phyloP scores from a whole-genome alignment of 2,888 invertebrate species.

The Eudasyphora cyanicolor region DNA sequence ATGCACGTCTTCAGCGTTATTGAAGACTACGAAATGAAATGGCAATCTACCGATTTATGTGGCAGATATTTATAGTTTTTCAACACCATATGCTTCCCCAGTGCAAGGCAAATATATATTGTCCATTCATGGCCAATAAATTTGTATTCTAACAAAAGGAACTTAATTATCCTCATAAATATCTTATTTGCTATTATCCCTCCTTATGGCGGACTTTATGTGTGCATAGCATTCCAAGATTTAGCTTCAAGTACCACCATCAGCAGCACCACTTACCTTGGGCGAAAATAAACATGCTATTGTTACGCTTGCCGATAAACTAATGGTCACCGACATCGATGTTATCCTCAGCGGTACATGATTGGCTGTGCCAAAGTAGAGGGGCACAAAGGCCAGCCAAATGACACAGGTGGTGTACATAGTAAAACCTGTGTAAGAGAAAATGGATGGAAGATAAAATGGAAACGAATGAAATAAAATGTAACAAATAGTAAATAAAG shows the following conservation, averaged over 20 bases:
- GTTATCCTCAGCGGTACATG: slow-evolving; percentile 95
- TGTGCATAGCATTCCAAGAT: neutral
- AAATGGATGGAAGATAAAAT: slow-evolving; percentile 23
- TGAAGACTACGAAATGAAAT: neutral
- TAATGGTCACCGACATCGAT: slow-evolving; percentile 97
- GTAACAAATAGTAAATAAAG: slow-evolving; percentile 17
- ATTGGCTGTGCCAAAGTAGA: slow-evolving; percentile 97
- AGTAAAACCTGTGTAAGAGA: slow-evolving; percentile 89
- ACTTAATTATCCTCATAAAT: slow-evolving; percentile 15
- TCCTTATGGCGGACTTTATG: neutral
- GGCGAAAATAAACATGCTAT: slow-evolving; percentile 96
- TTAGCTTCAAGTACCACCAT: neutral
- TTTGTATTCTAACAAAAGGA: neutral
- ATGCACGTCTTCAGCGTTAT: neutral
- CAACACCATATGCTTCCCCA: neutral
- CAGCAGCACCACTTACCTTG: slow-evolving; percentile 89
- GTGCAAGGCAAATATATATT: neutral
- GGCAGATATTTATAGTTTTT: slow-evolving; percentile 14
- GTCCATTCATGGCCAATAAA: too few relatives aligned
- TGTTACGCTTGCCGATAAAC: slow-evolving; percentile 95
- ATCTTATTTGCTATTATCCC: neutral
- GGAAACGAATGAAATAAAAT: neutral
- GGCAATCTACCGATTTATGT: too few relatives aligned
- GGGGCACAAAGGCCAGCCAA: slow-evolving; percentile 98
- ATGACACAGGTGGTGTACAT: slow-evolving; percentile 99